Evolutionary conservation across 1,140 invertebrate genomes (phyloP).

Genomic region (Bicyclus anynana): DNA sequence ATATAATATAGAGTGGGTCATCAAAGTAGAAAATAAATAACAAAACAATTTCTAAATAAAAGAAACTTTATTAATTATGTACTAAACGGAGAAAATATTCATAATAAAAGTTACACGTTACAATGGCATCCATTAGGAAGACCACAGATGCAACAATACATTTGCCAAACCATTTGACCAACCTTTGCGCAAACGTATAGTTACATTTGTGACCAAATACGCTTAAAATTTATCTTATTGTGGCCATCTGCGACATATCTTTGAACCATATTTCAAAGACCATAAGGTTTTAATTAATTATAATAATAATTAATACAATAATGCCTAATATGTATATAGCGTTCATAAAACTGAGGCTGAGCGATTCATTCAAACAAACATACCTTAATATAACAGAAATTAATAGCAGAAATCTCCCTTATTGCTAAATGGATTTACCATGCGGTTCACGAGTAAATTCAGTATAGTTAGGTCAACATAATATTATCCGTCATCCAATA

Average conservation of each 20-base stretch:
- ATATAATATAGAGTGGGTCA: too few species aligned
- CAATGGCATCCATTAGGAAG: conserved; percentile 49
- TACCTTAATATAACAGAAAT: not conserved
- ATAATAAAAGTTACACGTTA: conserved; percentile 52
- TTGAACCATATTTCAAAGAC: not conserved
- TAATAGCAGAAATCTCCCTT: too few species aligned
- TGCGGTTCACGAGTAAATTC: too few species aligned
- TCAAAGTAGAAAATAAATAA: conserved; percentile 13
- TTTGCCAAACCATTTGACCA: not conserved
- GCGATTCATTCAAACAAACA: not conserved
- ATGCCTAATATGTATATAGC: not conserved
- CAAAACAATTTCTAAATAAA: conserved; percentile 50
- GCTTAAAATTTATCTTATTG: not conserved
- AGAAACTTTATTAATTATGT: conserved; percentile 64
- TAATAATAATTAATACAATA: too few species aligned
- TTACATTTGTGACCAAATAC: not conserved
- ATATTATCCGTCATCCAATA: too few species aligned
- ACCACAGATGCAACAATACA: not conserved
- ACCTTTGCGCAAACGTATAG: not conserved
- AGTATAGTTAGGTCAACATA: too few species aligned
- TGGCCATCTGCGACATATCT: not conserved
- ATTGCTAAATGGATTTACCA: too few species aligned
- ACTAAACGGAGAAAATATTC: conserved; percentile 61
- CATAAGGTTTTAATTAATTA: too few species aligned
- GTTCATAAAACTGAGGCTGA: not conserved